Conservation (phyloP, 2,113 vertebrate species). For the Felis chaus region DNA sequence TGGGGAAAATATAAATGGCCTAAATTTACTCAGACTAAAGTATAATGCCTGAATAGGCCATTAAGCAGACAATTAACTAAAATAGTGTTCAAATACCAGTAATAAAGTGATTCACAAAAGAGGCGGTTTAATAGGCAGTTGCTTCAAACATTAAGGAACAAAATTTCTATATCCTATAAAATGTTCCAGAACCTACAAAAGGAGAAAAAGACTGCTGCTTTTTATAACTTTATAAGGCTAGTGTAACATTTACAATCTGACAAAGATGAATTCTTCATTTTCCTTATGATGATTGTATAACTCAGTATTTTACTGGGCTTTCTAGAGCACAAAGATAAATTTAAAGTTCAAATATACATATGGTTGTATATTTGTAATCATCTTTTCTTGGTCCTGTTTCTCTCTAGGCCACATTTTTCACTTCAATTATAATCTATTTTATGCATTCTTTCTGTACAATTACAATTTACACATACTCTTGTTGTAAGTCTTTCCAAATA, state of each 20-base stretch:
- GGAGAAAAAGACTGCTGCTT: neutral
- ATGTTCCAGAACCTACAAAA: neutral
- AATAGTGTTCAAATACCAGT: neutral
- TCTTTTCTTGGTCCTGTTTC: neutral
- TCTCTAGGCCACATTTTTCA: neutral
- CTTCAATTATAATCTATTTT: neutral
- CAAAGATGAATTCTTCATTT: neutral
- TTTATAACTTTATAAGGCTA: neutral
- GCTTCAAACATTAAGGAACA: neutral
- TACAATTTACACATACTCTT: neutral
- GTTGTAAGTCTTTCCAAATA: neutral
- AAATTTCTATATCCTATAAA: neutral
- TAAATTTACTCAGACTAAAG: slow-evolving; percentile 23
- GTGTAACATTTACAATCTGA: neutral
- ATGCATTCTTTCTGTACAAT: neutral
- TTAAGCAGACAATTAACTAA: neutral
- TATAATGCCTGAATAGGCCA: neutral
- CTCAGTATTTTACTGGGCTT: neutral
- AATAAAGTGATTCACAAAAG: neutral
- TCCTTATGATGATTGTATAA: neutral
- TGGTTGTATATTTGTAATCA: neutral
- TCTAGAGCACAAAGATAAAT: neutral
- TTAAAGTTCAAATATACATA: neutral
- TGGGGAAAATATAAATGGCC: neutral
- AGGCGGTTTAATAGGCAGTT: neutral